phyloP scores from a whole-genome alignment of 2,113 vertebrate species.

The Erinaceus europaeus region DNA sequence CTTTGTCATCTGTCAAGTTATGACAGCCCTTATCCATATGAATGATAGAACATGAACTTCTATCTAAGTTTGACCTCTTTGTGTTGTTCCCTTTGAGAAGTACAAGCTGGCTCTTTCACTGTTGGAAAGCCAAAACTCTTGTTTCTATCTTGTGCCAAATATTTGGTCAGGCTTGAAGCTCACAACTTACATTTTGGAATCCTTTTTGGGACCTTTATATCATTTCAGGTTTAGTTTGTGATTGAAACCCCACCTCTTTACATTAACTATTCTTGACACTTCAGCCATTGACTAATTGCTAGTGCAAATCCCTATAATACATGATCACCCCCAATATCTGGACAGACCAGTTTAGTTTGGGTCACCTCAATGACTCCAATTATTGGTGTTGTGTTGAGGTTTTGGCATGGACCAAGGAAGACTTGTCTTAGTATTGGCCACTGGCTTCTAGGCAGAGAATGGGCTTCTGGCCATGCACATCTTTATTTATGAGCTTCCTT shows the following conservation, averaged over 20 bases:
- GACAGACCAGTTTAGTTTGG: neutral
- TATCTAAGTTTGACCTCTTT: constrained; percentile 27
- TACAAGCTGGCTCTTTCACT: neutral
- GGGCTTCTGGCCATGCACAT: constrained; percentile 59
- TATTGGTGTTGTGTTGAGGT: neutral
- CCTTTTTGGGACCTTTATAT: neutral
- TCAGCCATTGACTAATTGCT: constrained; percentile 29
- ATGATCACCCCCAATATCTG: constrained; percentile 44
- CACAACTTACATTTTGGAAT: neutral
- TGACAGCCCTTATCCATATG: constrained; percentile 57
- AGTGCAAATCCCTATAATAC: constrained; percentile 41
- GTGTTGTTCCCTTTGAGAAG: neutral
- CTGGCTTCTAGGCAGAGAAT: constrained; percentile 41
- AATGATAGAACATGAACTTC: constrained; percentile 14
- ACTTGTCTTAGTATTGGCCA: neutral
- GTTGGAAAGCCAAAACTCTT: neutral
- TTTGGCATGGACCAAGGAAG: constrained; percentile 28
- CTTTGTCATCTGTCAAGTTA: constrained; percentile 58
- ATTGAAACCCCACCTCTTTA: neutral
- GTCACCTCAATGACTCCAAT: constrained; percentile 61
- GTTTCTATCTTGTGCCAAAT: neutral
- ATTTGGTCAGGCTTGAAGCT: neutral
- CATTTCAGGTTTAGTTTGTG: neutral
- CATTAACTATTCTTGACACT: neutral
- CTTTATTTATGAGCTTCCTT: constrained; percentile 69